phyloP scores from a whole-genome alignment of 2,797 vertebrate species.

The Hylomyscus alleni region DNA sequence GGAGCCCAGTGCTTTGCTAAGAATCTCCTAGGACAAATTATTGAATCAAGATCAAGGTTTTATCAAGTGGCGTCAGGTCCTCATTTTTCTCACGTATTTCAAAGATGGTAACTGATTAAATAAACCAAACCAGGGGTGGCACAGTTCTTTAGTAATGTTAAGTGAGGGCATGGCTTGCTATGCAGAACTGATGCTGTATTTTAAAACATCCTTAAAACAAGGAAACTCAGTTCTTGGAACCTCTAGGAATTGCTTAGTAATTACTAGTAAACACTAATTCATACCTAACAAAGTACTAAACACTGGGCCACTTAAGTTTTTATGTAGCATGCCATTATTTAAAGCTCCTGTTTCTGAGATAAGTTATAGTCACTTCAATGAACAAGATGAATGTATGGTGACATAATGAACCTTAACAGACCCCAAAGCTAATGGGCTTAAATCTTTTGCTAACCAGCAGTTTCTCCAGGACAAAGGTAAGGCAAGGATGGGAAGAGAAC shows the following conservation, averaged over 20 bases:
- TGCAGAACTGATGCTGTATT: background rate
- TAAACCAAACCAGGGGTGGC: background rate
- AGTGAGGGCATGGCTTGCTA: background rate
- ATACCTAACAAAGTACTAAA: background rate
- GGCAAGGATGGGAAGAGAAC: background rate
- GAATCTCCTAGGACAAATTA: background rate
- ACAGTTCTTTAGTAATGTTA: background rate
- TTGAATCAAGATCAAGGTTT: background rate
- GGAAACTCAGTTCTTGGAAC: background rate
- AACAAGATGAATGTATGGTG: background rate
- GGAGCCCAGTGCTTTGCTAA: background rate
- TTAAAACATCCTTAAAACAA: background rate
- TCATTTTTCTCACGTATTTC: slow-evolving; percentile 25
- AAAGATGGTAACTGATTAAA: slow-evolving; percentile 15
- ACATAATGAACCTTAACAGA: background rate
- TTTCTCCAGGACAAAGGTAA: background rate
- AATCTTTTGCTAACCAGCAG: too few species aligned
- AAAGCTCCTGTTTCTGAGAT: background rate
- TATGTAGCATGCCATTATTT: background rate
- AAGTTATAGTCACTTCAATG: background rate
- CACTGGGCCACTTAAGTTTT: background rate
- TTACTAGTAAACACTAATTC: background rate
- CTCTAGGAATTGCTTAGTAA: background rate
- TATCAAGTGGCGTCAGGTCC: background rate
- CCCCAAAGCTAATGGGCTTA: background rate